Evolutionary conservation across 2,797 vertebrate species (phyloP).

Genomic region (Anableps anableps): DNA sequence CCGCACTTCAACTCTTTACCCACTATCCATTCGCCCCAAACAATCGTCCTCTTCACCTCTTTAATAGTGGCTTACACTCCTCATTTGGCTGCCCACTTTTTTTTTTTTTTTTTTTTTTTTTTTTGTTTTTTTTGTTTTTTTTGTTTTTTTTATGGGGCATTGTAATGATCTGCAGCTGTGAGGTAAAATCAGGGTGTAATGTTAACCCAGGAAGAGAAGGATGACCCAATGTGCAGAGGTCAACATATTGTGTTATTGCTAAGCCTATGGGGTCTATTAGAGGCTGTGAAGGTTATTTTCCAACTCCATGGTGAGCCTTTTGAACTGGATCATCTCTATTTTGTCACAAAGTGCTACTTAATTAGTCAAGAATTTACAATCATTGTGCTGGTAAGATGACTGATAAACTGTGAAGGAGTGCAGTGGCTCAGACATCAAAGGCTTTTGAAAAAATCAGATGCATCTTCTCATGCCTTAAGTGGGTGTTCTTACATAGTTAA

Average conservation of each 20-base stretch:
- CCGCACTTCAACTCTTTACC: constrained; percentile 67
- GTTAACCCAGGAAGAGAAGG: constrained; percentile 83
- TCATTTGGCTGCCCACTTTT: constrained; percentile 76
- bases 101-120: constrained; percentile 59
- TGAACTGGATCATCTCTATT: constrained; percentile 85
- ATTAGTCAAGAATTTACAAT: constrained; percentile 87
- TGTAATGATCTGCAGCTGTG: constrained; percentile 93
- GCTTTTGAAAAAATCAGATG: constrained; percentile 82
- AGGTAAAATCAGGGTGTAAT: constrained; percentile 86
- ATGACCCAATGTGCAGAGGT: constrained; percentile 89
- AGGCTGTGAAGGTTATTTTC: constrained; percentile 87
- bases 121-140: constrained; percentile 72
- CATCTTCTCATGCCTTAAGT: constrained; percentile 47
- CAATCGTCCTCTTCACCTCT: constrained; percentile 72
- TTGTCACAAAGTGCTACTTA: constrained; percentile 88
- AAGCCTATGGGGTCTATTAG: constrained; percentile 80
- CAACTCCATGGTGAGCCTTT: constrained; percentile 80
- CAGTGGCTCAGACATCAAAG: constrained; percentile 59
- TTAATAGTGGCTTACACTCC: constrained; percentile 76
- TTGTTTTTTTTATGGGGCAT: constrained; percentile 83
- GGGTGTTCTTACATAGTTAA: constrained; percentile 47
- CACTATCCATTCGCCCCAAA: constrained; percentile 70
- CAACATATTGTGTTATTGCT: constrained; percentile 85
- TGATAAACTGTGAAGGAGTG: constrained; percentile 85
- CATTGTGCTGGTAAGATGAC: constrained; percentile 81